These are phyloP conservation scores for Pseudoatta argentina DNA, from an alignment of 1,140 invertebrate species.

Conservation along the genomic window DNA sequence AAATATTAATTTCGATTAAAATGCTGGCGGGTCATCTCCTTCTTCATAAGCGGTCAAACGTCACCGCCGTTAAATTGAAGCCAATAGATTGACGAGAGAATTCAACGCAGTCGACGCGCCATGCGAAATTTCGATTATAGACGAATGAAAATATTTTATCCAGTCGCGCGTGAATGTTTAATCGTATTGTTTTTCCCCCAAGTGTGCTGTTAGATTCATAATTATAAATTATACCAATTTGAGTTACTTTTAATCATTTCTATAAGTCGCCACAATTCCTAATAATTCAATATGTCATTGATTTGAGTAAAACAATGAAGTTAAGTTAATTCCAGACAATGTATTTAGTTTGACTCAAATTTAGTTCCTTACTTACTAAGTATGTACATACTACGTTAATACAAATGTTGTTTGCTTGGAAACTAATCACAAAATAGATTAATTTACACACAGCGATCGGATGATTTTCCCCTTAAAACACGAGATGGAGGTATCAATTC, in stretches of 20 bases:
- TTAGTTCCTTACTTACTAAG: no score
- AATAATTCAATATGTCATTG: no score
- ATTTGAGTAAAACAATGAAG: no score
- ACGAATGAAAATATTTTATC: not conserved
- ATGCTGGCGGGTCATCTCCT: not conserved
- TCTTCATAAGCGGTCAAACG: slow-evolving; percentile 19
- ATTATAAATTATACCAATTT: no score
- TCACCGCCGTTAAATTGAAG: slow-evolving; percentile 34
- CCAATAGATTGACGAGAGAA: slow-evolving; percentile 5
- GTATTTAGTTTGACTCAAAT: not conserved
- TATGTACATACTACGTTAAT: no score
- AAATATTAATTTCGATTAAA: slow-evolving; percentile 47
- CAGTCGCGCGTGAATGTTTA: not conserved
- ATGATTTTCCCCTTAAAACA: slow-evolving; percentile 60
- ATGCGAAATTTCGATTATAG: not conserved
- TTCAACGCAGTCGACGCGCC: not conserved
- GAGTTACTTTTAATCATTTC: no score
- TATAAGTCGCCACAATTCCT: no score
- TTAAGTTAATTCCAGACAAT: no score
- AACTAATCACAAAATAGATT: no score
- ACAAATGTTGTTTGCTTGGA: no score
- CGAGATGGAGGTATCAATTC: slow-evolving; percentile 46
- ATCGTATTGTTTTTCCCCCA: not conserved
- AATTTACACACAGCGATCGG: slow-evolving; percentile 30
- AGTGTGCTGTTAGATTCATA: not conserved